Conservation (phyloP, 2,888 invertebrate genomes). For the Erebia ligea region DNA sequence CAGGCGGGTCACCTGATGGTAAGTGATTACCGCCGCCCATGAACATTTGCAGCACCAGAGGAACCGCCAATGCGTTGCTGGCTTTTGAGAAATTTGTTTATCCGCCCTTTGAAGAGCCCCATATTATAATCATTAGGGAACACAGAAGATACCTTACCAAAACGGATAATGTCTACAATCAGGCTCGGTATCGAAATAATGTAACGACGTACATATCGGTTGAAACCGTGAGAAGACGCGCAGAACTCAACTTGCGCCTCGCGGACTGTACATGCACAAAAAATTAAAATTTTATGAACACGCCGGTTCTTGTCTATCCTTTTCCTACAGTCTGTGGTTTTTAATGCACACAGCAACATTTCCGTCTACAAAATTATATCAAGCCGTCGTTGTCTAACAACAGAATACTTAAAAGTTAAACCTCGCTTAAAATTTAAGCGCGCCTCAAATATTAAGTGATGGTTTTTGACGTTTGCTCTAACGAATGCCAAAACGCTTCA, state of each 20-base stretch:
- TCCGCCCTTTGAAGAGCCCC: no score
- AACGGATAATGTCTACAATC: conserved; percentile 26
- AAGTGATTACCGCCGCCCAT: no score
- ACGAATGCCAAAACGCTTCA: background rate
- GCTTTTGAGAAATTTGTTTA: no score
- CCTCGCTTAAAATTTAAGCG: background rate
- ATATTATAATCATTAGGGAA: no score
- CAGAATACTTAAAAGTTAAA: background rate
- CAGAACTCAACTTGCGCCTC: no score
- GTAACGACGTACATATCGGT: no score
- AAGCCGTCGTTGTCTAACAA: conserved; percentile 21
- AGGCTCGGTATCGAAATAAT: conserved; percentile 9
- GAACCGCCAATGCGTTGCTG: no score
- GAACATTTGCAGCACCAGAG: no score
- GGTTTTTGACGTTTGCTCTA: background rate
- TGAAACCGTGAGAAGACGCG: no score
- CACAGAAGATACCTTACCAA: no score
- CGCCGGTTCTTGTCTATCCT: background rate
- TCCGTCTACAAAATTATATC: conserved; percentile 40
- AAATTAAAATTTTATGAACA: background rate
- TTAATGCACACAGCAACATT: conserved; percentile 46
- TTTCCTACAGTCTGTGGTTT: conserved; percentile 2
- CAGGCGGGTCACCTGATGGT: no score
- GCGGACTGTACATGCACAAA: no score
- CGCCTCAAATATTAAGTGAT: background rate